Base-by-base conservation (phyloP, 2,113 vertebrate species). In the Eolophus roseicapilla region DNA sequence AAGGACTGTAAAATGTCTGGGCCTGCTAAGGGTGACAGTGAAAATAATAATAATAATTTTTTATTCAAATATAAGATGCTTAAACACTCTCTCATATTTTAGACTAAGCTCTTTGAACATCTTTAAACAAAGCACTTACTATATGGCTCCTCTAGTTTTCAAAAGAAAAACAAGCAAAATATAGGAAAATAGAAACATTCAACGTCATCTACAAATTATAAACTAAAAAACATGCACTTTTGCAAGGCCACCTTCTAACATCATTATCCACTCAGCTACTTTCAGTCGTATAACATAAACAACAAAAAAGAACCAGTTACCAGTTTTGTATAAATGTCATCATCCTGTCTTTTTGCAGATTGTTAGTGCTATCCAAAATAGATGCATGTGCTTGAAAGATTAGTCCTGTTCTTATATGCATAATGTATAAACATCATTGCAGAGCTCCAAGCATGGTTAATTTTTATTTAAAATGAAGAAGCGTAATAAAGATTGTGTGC, bases 391-490 rank as follows among this genome's bases (percentile, higher is more conserved):
- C 82, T 70, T 88, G 52, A 90, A 92, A 97, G 88, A 96, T 82
- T 93, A 93, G 63, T 85, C 85, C 79, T 95, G 79, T 50, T 95
- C 96, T 90, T 92, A 88, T 96, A 95, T 77, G 68, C 74, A 86
- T 92, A 96, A 95, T 93, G 68, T 92, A 93, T 96, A 71, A 55
- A 90, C 75, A 94, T 86, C 86, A 82, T 82, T 90, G 79, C 90
- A 96, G 78, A 93, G 82, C 88, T 96, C 93, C 82, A 91, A 94
- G 86, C 19, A 3, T 52, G 93, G 91, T 84, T 96, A 97, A 90
- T 91, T 95, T 97, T 96, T 98, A 95, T 97, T 97, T 97, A 93
- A 97, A 96, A 96, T 94, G 71, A 82, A 90, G 86, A 86, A 77
- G 55, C 68, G 76, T 94, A 97, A 97, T 97, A 96, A 95, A 71